Percentiles rank a stretch among this genome's conserved stretches.
Conservation (phyloP, 2,888 invertebrate species). For the Spilarctia lutea region DNA sequence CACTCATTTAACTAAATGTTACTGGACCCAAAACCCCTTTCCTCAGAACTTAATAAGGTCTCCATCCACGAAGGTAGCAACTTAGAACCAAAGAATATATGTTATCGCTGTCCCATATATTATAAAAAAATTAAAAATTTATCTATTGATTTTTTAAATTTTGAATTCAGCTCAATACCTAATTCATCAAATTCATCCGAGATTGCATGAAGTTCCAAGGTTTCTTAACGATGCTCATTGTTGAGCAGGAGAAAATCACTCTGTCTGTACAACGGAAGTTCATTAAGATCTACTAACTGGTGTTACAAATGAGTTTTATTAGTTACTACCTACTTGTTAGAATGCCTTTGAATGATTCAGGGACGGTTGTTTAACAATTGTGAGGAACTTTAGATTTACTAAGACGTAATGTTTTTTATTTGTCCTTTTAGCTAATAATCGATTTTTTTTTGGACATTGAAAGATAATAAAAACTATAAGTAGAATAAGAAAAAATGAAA, state of each 20-base stretch:
- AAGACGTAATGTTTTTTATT: not conserved
- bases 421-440: too few relatives aligned
- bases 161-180: not conserved
- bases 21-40: too few relatives aligned
- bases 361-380: not conserved
- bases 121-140: not conserved
- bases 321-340: slow-evolving; percentile 3
- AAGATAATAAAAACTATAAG: too few relatives aligned
- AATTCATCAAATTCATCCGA: slow-evolving; percentile 7
- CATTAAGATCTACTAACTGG: slow-evolving; percentile 30
- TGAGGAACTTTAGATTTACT: not conserved
- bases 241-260: slow-evolving; percentile 20
- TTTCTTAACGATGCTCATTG: slow-evolving; percentile 23
- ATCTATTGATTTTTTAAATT: not conserved
- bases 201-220: slow-evolving; percentile 23
- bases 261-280: slow-evolving; percentile 27
- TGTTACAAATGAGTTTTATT: slow-evolving; percentile 23
- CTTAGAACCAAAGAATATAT: too few relatives aligned
- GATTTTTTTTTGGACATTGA: too few relatives aligned
- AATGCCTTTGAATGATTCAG: slow-evolving; percentile 7
- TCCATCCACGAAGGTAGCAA: too few relatives aligned
- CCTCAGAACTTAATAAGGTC: too few relatives aligned
- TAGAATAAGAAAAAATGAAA: too few relatives aligned
- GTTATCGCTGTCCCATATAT: not conserved
- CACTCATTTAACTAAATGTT: too few relatives aligned